phyloP scores from a whole-genome alignment of 1,140 invertebrate genomes.

The Drosophila kepulauana region DNA sequence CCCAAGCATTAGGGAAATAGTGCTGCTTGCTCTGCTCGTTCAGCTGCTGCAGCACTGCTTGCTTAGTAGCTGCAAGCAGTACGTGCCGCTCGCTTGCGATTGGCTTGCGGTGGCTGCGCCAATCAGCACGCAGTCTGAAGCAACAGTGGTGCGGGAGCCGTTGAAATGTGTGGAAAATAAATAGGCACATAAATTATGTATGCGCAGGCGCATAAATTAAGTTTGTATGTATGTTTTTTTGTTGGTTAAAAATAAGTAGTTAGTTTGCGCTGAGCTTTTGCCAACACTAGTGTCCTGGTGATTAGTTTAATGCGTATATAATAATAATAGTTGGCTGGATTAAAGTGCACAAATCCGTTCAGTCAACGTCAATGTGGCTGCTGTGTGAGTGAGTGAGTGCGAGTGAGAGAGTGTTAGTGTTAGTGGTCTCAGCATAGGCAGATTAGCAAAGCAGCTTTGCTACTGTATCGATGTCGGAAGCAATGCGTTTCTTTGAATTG shows the following conservation, averaged over 20 bases:
- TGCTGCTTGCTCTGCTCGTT: neutral
- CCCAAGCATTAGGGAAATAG: neutral
- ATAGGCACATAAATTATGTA: neutral
- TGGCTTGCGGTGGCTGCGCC: neutral
- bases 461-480: slow-evolving; percentile 33
- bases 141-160: slow-evolving; percentile 9
- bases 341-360: slow-evolving; percentile 31
- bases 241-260: slow-evolving; percentile 10
- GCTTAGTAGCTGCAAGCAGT: slow-evolving; percentile 1
- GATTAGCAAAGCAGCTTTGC: slow-evolving; percentile 26
- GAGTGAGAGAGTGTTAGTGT: neutral
- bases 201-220: slow-evolving; percentile 10
- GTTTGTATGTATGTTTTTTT: neutral
- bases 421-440: slow-evolving; percentile 16
- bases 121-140: neutral
- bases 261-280: slow-evolving; percentile 24
- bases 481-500: slow-evolving; percentile 24
- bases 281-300: neutral
- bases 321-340: slow-evolving; percentile 7
- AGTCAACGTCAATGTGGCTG: slow-evolving; percentile 23
- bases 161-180: slow-evolving; percentile 2
- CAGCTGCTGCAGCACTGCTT: slow-evolving; percentile 11
- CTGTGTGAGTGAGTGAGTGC: slow-evolving; percentile 10
- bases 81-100: neutral
- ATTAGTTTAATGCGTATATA: neutral